Evolutionary conservation across 1,140 invertebrate genomes (phyloP), one percentile per base, ranked within the genome.

Genomic region (Papilio polyxenes): DNA sequence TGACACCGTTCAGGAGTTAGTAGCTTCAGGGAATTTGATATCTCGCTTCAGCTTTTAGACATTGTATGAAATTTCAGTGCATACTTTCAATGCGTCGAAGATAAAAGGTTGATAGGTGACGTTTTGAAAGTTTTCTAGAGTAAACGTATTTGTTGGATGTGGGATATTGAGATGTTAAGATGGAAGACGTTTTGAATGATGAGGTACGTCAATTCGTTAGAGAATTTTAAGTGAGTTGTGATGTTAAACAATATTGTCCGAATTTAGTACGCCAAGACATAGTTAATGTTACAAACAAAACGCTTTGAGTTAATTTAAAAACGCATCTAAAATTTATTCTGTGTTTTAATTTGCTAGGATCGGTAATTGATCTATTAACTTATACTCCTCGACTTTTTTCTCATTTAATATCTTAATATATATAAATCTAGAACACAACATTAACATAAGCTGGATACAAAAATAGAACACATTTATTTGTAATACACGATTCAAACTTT

Each of bases 21-120:
- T 72, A 15, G 65, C n/a, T 72, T 31, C 31, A 72, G 7, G 11
- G 65, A 72, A 72, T 72, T 17, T 72, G 65, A 72, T 72, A 72
- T 37, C 65, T 4, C 31, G 23, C 1, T 40, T 13, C 11, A 69
- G 65, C 65, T 69, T 69, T 69, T 69, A 69, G 65, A 69, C 65
- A 37, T 31, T 31, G 65, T 37, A 69, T 69, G 65, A 37, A 72
- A 72, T 72, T 72, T 72, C 65, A 72, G 65, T 72, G 65, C 65
- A 72, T 72, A 11, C 62, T 69, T 69, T 40, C 65, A 72, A 37
- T 72, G 13, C 5, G 5, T 13, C 5, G 31, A 13, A 72, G 65
- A 37, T 72, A 72, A 72, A 40, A 72, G 65, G 13, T 31, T 72
- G 65, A 72, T 10, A 37, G 65, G 11, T 72, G 65, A 72, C 31